These are phyloP conservation scores for Polydesmus complanatus DNA, from an alignment of 2,888 invertebrate species.

Conservation along the genomic window DNA sequence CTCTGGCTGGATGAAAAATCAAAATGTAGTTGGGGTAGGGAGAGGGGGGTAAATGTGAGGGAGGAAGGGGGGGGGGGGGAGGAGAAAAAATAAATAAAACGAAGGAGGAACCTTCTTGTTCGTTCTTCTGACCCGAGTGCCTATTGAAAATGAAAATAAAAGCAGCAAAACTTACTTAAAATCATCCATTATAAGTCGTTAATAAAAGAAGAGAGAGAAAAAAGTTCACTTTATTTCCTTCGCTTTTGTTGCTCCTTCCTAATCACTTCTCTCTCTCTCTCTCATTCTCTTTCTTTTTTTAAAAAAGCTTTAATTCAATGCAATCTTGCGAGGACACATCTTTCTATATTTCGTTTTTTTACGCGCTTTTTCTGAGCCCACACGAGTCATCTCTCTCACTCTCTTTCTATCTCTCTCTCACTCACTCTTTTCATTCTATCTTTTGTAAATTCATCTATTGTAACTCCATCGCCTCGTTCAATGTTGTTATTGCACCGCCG, in stretches of 20 bases:
- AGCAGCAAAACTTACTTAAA: conserved; percentile 14
- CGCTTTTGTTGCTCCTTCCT: conserved; percentile 8
- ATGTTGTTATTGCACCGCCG: no score
- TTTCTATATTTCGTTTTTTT: conserved; percentile 2
- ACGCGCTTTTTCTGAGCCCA: neutral
- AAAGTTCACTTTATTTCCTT: conserved; percentile 15
- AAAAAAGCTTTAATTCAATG: conserved; percentile 9
- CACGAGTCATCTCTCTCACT: neutral
- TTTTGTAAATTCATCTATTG: neutral
- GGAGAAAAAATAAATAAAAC: neutral
- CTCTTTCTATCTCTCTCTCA: no score
- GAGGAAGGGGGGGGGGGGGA: neutral
- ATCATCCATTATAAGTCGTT: conserved; percentile 15
- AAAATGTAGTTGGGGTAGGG: neutral
- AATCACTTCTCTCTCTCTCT: conserved; percentile 4
- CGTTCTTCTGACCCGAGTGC: neutral
- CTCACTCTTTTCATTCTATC: no score
- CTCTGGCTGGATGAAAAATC: neutral
- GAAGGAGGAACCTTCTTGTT: neutral
- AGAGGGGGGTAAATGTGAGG: neutral
- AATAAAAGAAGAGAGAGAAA: conserved; percentile 12
- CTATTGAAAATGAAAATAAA: conserved; percentile 12
- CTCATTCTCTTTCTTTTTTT: neutral
- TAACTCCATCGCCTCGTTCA: no score
- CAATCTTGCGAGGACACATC: conserved; percentile 9